Evolutionary conservation across 2,888 invertebrate genomes (phyloP), one percentile per base, ranked within the genome.

Genomic region (Minunthozetes semirufus): DNA sequence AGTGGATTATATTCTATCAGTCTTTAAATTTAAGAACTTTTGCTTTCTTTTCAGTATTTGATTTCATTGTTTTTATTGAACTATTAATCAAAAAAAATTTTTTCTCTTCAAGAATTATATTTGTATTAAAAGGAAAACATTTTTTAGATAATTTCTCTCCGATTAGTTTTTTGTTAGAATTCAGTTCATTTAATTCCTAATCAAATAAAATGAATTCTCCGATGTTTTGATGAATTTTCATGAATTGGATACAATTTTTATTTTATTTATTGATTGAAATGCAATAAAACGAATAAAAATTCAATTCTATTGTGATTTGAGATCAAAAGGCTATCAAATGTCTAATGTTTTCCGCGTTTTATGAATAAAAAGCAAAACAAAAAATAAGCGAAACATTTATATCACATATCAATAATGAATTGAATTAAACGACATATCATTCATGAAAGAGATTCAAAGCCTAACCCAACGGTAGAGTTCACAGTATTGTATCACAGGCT

Each of bases 331-430:
- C 46, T 53, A 53, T 53, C 53, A 53, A 53, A 53, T n/a, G 8
- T n/a, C 19, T 19, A 19, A 61, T 61, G 61, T 61, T 61, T 61
- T 61, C 61, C 61, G 61, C 61, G 13, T 61, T 61, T 61, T 27
- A 8, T 29, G 5, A 61, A 19, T 19, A n/a, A 61, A 50, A 53
- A 53, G 53, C 53, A 53, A 53, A 17, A 53, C 5, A n/a, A 4
- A 53, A 53, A 61, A 61, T 25, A 1, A 13, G 29, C 27, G 17
- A 27, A 61, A 61, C 56, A 61, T 61, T 61, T 61, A 61, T 29
- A 61, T 13, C 15, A 27, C 19, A 8, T 53, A 19, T 53, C 53
- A 53, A 19, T 53, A 17, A 5, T 5, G 33, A 33, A 33, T 11
- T 53, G 53, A 53, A 53, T 53, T 15, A n/a, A 53, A 53, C n/a